Conservation (phyloP, 2,113 vertebrate species). For the Hepsetus odoe region DNA sequence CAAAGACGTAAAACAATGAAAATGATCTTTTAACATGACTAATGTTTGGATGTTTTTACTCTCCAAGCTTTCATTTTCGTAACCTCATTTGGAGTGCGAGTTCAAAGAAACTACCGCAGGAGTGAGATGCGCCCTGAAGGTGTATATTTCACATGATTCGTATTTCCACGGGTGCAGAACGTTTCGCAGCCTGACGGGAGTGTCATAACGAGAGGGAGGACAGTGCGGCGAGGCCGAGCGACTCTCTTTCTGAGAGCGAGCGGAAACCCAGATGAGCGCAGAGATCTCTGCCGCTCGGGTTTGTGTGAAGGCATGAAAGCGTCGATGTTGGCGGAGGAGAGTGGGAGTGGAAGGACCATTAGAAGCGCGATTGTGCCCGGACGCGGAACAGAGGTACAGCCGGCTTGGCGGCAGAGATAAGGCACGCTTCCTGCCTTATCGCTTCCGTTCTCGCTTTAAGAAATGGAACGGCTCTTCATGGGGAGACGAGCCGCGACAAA, state of each 20-base stretch:
- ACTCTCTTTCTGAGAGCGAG: neutral
- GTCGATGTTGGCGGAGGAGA: slow-evolving; percentile 8
- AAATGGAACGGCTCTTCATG: slow-evolving; percentile 23
- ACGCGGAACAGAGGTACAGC: neutral
- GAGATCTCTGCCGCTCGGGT: slow-evolving; percentile 18
- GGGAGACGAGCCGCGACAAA: neutral
- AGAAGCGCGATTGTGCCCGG: slow-evolving; percentile 43
- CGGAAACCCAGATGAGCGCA: slow-evolving; percentile 18
- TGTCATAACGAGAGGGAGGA: neutral
- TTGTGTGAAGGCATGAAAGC: slow-evolving; percentile 30
- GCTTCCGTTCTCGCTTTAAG: slow-evolving; percentile 19
- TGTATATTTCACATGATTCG: no score
- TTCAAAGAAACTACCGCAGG: no score
- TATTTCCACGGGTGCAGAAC: no score
- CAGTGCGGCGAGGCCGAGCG: neutral
- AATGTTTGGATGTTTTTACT: no score
- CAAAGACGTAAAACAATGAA: no score
- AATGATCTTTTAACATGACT: no score
- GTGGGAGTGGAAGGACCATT: slow-evolving; percentile 3
- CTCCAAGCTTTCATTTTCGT: no score
- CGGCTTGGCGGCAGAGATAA: slow-evolving; percentile 8
- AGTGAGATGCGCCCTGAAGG: no score
- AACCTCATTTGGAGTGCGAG: no score
- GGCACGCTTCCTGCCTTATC: slow-evolving; percentile 15
- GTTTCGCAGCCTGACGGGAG: neutral